A percentile compares a stretch with the other conserved stretches of the same genome.
These are phyloP conservation scores for Danionella dracula DNA, from an alignment of 2,797 vertebrate species.

Conservation along the genomic window DNA sequence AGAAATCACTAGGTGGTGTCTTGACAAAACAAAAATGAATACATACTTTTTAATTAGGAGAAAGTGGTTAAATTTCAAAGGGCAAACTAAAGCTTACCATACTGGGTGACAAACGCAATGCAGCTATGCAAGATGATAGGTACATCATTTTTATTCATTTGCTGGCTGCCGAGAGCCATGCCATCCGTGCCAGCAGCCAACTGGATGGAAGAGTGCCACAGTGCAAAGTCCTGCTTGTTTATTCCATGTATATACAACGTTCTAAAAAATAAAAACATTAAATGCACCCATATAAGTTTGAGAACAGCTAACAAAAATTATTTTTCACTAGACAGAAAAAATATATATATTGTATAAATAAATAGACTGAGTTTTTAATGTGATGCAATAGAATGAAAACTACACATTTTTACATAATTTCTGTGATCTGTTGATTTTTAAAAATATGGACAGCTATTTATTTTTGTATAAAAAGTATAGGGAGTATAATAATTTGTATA, in stretches of 20 bases:
- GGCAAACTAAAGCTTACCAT: conserved; percentile 69
- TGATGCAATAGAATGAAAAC: too few species aligned
- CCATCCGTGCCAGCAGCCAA: conserved; percentile 89
- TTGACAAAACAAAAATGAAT: too few species aligned
- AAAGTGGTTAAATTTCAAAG: background rate
- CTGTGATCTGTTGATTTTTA: too few species aligned
- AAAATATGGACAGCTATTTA: too few species aligned
- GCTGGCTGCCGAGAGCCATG: conserved; percentile 85
- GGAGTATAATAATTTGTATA: too few species aligned
- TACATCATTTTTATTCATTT: conserved; percentile 91
- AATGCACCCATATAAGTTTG: background rate
- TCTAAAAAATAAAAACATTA: conserved; percentile 54
- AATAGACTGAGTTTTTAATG: too few species aligned
- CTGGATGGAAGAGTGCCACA: conserved; percentile 88
- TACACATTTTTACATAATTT: too few species aligned
- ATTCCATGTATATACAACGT: conserved; percentile 89
- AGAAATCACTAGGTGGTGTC: background rate
- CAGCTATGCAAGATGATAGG: conserved; percentile 96
- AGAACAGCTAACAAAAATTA: background rate
- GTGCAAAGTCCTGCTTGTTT: conserved; percentile 82
- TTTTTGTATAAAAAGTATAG: too few species aligned
- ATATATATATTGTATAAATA: too few species aligned
- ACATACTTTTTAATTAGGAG: background rate
- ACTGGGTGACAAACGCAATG: conserved; percentile 95
- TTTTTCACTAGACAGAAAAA: too few species aligned